phyloP scores from a whole-genome alignment of 2,797 vertebrate genomes.

The Sphaeramia orbicularis region DNA sequence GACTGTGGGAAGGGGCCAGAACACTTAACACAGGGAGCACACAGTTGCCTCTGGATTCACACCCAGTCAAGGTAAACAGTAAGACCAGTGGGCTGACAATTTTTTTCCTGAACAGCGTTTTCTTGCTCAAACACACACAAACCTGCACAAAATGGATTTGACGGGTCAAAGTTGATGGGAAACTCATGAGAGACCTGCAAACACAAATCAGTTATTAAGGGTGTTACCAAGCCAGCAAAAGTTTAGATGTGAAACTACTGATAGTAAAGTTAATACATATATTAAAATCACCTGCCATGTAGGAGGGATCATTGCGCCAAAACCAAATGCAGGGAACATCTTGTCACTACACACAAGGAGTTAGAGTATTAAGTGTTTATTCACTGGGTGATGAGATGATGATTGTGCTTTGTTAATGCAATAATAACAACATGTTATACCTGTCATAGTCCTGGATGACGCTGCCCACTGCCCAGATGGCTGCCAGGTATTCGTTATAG shows the following conservation, averaged over 20 bases:
- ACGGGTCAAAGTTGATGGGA: conserved; percentile 93
- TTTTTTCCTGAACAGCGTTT: not conserved
- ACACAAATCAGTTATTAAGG: conserved; percentile 30
- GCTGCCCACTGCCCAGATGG: conserved; percentile 95
- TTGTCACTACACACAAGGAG: conserved; percentile 88
- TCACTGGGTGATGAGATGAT: no score
- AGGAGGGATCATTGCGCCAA: conserved; percentile 96
- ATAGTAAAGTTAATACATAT: not conserved
- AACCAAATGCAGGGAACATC: conserved; percentile 97
- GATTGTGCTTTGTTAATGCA: not conserved
- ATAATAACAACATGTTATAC: conserved; percentile 65
- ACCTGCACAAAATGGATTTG: conserved; percentile 94
- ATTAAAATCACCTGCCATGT: conserved; percentile 89
- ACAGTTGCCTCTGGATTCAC: no score
- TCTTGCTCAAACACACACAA: conserved; percentile 32
- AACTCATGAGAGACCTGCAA: conserved; percentile 95
- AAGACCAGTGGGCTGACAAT: no score
- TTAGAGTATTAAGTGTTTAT: no score
- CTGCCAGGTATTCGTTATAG: conserved; percentile 94
- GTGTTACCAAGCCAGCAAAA: no score
- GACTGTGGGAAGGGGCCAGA: no score
- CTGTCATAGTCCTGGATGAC: conserved; percentile 97
- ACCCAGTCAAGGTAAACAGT: no score
- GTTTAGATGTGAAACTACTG: no score
- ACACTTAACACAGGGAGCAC: no score